A percentile compares a stretch with the other conserved stretches of the same genome.
Evolutionary conservation across 1,140 invertebrate species (phyloP).

Genomic region (Cherax quadricarinatus): DNA sequence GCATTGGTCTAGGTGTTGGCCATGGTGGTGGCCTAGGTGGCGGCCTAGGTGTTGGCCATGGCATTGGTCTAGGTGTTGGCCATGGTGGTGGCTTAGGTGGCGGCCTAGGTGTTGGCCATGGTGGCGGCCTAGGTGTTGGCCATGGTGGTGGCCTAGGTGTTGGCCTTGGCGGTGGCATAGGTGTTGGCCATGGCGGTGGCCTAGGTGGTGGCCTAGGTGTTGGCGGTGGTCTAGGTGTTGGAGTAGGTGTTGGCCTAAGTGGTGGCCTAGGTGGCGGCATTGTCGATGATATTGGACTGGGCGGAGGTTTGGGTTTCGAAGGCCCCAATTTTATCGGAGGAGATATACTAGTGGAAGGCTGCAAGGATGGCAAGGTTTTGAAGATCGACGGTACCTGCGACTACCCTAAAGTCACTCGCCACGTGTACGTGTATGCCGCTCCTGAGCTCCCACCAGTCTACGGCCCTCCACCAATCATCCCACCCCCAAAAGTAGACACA

Average conservation of each 20-base stretch:
- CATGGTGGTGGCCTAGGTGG: too few species aligned
- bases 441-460: neutral
- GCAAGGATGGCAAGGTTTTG: slow-evolving; percentile 14
- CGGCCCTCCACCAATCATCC: neutral
- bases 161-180: neutral
- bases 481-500: slow-evolving; percentile 8
- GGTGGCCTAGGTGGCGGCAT: neutral
- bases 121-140: neutral
- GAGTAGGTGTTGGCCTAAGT: neutral
- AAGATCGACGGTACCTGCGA: neutral
- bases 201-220: too few species aligned
- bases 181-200: neutral
- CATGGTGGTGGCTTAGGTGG: neutral
- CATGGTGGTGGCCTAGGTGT: neutral
- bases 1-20: too few species aligned
- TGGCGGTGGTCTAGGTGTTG: neutral
- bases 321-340: neutral
- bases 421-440: slow-evolving; percentile 1
- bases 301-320: neutral
- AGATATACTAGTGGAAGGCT: neutral
- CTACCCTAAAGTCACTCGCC: neutral
- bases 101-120: neutral
- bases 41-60: too few species aligned
- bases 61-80: too few species aligned
- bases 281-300: neutral